Evolutionary conservation across 1,140 invertebrate species (phyloP), one percentile per base, ranked within the genome.

Genomic region (Drosophila watanabei): DNA sequence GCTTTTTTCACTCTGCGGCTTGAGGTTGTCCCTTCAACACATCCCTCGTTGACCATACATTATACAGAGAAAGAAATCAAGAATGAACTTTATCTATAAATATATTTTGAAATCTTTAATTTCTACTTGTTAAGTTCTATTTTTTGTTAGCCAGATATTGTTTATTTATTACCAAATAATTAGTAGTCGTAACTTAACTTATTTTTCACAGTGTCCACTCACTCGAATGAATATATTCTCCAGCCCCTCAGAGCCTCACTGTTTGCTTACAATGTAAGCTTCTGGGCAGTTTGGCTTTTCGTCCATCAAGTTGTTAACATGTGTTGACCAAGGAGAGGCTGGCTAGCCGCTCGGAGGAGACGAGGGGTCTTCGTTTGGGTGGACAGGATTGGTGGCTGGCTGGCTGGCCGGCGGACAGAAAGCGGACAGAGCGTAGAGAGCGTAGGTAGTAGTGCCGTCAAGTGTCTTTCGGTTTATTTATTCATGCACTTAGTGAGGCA

Each of bases 271-370:
- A 87, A 82, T 87, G 83, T 87, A 78, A 81, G 83, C 83, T 88
- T 82, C 79, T 87, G 86, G 86, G 83, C 83, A 81, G 82, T 82
- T 89, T 89, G 85, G 84, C 85, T 89, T 89, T 89, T 89, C 78
- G 81, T 77, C 79, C 86, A 89, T 89, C 86, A 90, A 86, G 79
- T 89, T 89, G 86, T 86, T 90, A 90, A 89, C 86, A 89, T 89
- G 86, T 90, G 86, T 90, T 90, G 71, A 79, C 64, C 65, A 64
- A 51, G 60, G 62, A 37, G 72, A 68, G 49, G 43, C 39, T n/a
- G 51, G 59, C 59, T 71, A 56, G 52, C 20, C 33, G 18, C 33
- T 9, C 14, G 20, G n/a, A 6, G 61, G 28, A 5, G 24, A 20
- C 14, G 5, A 20, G 72, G 39, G 46, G 41, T 41, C 54, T n/a